phyloP scores from a whole-genome alignment of 2,888 invertebrate genomes.

The Liopterus haemorrhoidalis region DNA sequence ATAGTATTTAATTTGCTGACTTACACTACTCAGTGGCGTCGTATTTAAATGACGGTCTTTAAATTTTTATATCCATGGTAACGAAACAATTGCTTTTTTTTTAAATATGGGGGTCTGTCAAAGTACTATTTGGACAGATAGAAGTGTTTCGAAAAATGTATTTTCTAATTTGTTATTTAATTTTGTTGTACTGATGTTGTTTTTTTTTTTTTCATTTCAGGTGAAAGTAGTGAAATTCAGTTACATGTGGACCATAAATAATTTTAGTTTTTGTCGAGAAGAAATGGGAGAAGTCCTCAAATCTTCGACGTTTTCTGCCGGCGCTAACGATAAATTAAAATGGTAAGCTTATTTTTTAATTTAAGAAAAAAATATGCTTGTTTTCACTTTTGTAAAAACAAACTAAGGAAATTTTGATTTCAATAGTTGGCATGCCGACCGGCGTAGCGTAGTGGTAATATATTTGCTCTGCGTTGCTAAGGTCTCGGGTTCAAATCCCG shows the following conservation, averaged over 20 bases:
- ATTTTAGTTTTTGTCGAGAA: conserved; percentile 99
- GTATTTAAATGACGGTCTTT: no score
- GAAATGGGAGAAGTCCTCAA: conserved; percentile 99
- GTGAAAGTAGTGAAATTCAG: conserved; percentile 99
- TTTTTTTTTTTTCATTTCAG: conserved; percentile 60
- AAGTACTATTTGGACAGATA: neutral
- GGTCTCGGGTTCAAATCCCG: no score
- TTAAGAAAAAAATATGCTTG: no score
- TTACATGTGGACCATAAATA: conserved; percentile 99
- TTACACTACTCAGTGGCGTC: no score
- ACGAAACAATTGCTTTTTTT: conserved; percentile 1
- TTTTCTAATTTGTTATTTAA: neutral
- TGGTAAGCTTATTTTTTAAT: no score
- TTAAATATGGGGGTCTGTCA: neutral
- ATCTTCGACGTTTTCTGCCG: conserved; percentile 98
- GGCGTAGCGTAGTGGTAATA: no score
- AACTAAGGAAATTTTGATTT: no score
- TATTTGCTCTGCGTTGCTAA: no score
- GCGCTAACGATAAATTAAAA: conserved; percentile 99
- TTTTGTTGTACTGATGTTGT: no score
- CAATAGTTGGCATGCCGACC: no score
- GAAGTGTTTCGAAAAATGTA: neutral
- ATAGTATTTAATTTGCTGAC: no score
- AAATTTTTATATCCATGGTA: conserved; percentile 7
- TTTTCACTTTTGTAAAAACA: no score